These are phyloP conservation scores for Apodemus agrarius DNA, from an alignment of 2,797 vertebrate species.

Conservation along the genomic window DNA sequence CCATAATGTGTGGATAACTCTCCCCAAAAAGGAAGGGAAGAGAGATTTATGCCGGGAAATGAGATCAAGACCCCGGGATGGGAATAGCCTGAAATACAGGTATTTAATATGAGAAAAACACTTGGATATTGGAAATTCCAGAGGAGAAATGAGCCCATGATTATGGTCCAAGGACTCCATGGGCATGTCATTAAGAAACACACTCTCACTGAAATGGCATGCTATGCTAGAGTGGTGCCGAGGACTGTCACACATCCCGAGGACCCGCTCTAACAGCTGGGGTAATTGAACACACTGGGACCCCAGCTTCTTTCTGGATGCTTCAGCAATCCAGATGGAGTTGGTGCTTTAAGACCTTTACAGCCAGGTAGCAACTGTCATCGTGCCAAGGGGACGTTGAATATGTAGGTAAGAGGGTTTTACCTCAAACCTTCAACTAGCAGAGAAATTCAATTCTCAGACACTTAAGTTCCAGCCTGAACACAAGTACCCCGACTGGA, in stretches of 20 bases:
- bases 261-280: conserved; percentile 23
- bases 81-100: conserved; percentile 27
- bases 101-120: conserved; percentile 67
- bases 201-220: background rate
- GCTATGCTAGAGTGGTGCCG: background rate
- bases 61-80: conserved; percentile 1
- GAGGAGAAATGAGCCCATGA: conserved; percentile 2
- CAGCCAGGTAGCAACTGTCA: background rate
- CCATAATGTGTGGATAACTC: background rate
- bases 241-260: background rate
- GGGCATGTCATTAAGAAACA: conserved; percentile 41
- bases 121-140: conserved; percentile 41
- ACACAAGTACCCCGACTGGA: background rate
- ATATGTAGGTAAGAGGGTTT: conserved; percentile 28
- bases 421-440: conserved; percentile 18
- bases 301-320: conserved; percentile 12
- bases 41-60: conserved; percentile 56
- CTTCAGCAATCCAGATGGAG: conserved; percentile 21
- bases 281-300: conserved; percentile 69
- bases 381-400: conserved; percentile 16
- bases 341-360: conserved; percentile 12
- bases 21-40: background rate
- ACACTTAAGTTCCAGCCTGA: background rate
- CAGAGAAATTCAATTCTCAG: conserved; percentile 2
- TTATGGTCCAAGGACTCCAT: background rate